Conservation (phyloP, 1,140 invertebrate species). For the Drosophila athabasca region DNA sequence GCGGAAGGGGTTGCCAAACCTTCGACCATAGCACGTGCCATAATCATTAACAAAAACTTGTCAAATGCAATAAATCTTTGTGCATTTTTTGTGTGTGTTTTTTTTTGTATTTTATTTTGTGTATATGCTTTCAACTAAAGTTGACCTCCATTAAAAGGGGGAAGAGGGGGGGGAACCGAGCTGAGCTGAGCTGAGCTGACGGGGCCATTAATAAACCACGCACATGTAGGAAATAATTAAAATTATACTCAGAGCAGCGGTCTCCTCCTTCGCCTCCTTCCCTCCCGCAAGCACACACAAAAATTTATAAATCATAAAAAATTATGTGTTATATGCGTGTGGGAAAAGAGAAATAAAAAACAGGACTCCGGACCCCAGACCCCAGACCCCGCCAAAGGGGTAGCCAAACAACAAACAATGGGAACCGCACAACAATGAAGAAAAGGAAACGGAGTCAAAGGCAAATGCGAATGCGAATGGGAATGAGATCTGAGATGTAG, state of each 20-base stretch:
- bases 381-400: constrained; percentile 15
- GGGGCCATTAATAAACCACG: constrained; percentile 64
- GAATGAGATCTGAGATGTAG: background rate
- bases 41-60: constrained; percentile 55
- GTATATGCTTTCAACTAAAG: constrained; percentile 15
- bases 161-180: background rate
- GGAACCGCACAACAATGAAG: constrained; percentile 13
- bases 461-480: background rate
- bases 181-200: constrained; percentile 37
- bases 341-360: constrained; percentile 32
- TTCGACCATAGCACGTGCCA: constrained; percentile 51
- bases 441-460: constrained; percentile 49
- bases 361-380: background rate
- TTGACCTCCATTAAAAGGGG: constrained; percentile 56
- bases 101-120: background rate
- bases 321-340: constrained; percentile 76
- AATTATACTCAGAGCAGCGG: constrained; percentile 23
- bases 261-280: background rate
- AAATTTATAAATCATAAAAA: constrained; percentile 80
- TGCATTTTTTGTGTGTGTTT: constrained; percentile 36
- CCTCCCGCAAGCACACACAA: constrained; percentile 9
- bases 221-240: constrained; percentile 79
- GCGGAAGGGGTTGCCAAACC: constrained; percentile 37
- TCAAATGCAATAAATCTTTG: constrained; percentile 58
- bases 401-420: constrained; percentile 31